These are phyloP conservation scores for Oligia fasciuncula DNA, from an alignment of 2,888 invertebrate genomes.

Conservation along the genomic window DNA sequence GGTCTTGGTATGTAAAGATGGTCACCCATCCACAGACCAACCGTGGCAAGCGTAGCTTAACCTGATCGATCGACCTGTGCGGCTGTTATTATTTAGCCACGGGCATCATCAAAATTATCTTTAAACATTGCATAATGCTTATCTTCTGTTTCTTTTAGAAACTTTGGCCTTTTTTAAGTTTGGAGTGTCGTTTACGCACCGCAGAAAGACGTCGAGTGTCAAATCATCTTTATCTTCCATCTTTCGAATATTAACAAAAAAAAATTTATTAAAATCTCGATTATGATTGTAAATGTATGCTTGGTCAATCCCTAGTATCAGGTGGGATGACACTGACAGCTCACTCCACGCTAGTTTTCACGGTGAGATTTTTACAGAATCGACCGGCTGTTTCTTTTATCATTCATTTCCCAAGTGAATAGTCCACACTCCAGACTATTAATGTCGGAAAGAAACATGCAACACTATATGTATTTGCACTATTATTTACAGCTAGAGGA, in stretches of 20 bases:
- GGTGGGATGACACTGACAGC: no score
- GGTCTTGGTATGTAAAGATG: no score
- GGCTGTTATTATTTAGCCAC: no score
- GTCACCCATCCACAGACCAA: no score
- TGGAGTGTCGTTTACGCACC: background rate
- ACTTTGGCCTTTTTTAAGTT: background rate
- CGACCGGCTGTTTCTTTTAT: background rate
- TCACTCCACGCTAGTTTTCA: no score
- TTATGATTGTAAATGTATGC: no score
- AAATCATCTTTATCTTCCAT: background rate
- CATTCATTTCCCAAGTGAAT: background rate
- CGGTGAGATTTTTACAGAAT: no score
- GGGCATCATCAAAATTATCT: background rate
- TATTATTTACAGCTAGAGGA: slow-evolving; percentile 21
- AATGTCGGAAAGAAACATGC: slow-evolving; percentile 4
- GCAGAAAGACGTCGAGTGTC: background rate
- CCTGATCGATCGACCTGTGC: no score
- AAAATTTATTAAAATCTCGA: no score
- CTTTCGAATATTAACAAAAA: background rate
- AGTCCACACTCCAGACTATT: background rate
- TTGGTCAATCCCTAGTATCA: no score
- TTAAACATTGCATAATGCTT: background rate
- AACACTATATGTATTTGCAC: background rate
- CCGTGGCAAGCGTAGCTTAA: no score
- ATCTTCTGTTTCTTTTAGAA: background rate